phyloP scores from a whole-genome alignment of 2,888 invertebrate genomes.

The Oconnorella tubifera region DNA sequence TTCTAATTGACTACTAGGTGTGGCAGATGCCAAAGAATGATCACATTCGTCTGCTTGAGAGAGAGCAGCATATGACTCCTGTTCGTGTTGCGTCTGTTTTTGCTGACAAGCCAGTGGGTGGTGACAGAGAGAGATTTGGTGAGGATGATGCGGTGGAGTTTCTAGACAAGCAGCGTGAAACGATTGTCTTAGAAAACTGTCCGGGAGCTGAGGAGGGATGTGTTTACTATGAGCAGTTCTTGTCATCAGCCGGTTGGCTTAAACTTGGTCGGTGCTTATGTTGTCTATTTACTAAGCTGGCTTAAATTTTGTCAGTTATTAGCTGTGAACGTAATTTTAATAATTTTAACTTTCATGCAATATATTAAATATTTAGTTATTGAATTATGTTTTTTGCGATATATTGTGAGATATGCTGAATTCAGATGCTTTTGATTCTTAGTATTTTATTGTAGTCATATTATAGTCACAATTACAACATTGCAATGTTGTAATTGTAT shows the following conservation, averaged over 20 bases:
- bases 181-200: slow-evolving; percentile 59
- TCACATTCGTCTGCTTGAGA: slow-evolving; percentile 65
- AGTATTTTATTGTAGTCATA: no score
- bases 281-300: no score
- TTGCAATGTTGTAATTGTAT: no score
- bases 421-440: no score
- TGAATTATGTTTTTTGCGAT: no score
- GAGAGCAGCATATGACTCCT: slow-evolving; percentile 75
- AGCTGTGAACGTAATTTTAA: no score
- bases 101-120: slow-evolving; percentile 62
- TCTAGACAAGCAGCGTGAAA: slow-evolving; percentile 67
- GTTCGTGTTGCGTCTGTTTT: slow-evolving; percentile 88
- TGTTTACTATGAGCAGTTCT: slow-evolving; percentile 89
- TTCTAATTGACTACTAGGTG: no score
- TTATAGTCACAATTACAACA: no score
- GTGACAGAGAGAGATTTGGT: neutral
- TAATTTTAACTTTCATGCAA: no score
- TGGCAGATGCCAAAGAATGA: slow-evolving; percentile 66
- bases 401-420: no score
- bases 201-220: slow-evolving; percentile 61
- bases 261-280: slow-evolving; percentile 57
- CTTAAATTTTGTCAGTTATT: neutral
- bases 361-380: no score
- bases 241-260: slow-evolving; percentile 63
- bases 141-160: slow-evolving; percentile 64